phyloP scores from a whole-genome alignment of 2,888 invertebrate species.

The Miltochrista miniata region DNA sequence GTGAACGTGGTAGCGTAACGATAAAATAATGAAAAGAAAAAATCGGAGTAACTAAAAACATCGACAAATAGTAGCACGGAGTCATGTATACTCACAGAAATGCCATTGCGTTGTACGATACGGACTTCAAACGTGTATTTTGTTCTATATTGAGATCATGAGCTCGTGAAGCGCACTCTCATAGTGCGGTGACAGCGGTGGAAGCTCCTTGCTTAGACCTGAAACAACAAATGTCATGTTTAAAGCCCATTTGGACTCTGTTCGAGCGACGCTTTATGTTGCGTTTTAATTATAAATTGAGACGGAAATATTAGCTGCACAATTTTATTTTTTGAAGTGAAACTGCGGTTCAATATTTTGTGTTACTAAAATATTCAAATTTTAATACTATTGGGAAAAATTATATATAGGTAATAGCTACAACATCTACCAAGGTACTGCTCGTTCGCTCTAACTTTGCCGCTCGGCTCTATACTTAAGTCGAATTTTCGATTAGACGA shows the following conservation, averaged over 20 bases:
- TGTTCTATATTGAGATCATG: conserved; percentile 69
- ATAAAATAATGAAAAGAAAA: conserved; percentile 69
- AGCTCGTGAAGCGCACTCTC: conserved; percentile 71
- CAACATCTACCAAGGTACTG: too few species aligned
- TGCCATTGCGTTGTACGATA: conserved; percentile 64
- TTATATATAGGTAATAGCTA: too few species aligned
- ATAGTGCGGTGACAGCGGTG: conserved; percentile 69
- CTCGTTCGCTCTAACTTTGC: too few species aligned
- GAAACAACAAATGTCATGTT: conserved; percentile 66
- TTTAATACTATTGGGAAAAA: too few species aligned
- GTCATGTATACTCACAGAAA: conserved; percentile 72
- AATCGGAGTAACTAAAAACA: conserved; percentile 70
- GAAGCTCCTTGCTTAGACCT: conserved; percentile 63
- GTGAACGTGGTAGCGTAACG: conserved; percentile 82
- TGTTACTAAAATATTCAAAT: too few species aligned
- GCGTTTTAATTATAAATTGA: not conserved
- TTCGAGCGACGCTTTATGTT: conserved; percentile 16
- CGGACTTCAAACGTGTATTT: conserved; percentile 57
- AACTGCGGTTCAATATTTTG: too few species aligned
- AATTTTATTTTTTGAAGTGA: too few species aligned
- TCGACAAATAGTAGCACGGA: conserved; percentile 64
- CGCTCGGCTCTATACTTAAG: too few species aligned
- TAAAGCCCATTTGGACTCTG: conserved; percentile 30
- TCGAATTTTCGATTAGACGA: too few species aligned
- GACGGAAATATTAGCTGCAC: not conserved